A percentile compares a stretch with the other conserved stretches of the same genome.
Evolutionary conservation across 2,113 vertebrate genomes (phyloP).

Genomic region (Cinclus cinclus): DNA sequence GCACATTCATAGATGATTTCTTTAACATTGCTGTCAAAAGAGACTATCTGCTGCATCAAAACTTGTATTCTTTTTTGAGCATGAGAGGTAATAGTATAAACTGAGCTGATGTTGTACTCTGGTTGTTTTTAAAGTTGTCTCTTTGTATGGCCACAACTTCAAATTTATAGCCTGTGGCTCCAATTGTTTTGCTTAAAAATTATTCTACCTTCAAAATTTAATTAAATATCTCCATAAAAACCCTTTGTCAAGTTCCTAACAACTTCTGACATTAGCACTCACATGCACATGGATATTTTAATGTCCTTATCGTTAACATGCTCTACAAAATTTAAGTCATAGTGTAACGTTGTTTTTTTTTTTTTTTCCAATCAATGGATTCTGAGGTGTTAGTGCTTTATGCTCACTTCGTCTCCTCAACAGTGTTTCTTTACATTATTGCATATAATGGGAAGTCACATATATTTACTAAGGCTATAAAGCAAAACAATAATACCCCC

Average conservation of each 20-base stretch:
- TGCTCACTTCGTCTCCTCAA: neutral
- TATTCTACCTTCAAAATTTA: neutral
- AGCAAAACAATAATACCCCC: fast-evolving
- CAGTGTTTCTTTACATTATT: neutral
- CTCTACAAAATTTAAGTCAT: neutral
- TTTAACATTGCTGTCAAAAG: neutral
- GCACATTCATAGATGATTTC: neutral
- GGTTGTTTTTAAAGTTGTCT: neutral
- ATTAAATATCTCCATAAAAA: neutral
- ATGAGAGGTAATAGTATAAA: neutral
- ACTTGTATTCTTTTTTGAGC: neutral
- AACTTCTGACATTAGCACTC: neutral
- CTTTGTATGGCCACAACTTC: neutral
- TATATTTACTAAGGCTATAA: neutral
- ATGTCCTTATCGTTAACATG: neutral
- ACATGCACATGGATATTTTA: neutral
- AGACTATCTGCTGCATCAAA: neutral
- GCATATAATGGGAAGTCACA: neutral
- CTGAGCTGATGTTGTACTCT: neutral
- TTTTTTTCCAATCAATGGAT: neutral
- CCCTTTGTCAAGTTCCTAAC: neutral
- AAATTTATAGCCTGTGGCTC: neutral
- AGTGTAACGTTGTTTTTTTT: neutral
- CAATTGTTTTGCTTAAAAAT: neutral
- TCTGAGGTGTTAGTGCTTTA: neutral